Percentiles rank a stretch among this genome's conserved stretches.
phyloP scores from a whole-genome alignment of 1,140 invertebrate species.

The Cydia strobilella region DNA sequence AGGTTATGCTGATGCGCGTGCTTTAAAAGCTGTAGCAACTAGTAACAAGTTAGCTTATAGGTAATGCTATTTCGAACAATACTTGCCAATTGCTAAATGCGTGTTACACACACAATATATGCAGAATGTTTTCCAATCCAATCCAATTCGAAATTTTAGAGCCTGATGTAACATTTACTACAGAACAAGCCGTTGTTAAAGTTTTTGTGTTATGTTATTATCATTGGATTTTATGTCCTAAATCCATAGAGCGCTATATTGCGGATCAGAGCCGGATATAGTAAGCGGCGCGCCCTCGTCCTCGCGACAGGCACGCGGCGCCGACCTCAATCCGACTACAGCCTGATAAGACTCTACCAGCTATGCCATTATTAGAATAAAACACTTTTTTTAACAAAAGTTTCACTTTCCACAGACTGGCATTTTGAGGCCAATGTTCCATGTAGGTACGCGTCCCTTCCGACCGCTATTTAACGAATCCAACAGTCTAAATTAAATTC shows the following conservation, averaged over 20 bases:
- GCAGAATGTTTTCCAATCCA: no score
- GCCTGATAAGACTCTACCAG: conserved; percentile 33
- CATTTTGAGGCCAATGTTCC: not conserved
- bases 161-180: not conserved
- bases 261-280: conserved; percentile 51
- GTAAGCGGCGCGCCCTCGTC: conserved; percentile 38
- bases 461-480: not conserved
- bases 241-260: conserved; percentile 46
- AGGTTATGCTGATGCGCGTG: no score
- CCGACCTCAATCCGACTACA: conserved; percentile 40
- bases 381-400: conserved; percentile 30
- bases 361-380: conserved; percentile 33
- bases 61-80: no score
- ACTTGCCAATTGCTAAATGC: no score
- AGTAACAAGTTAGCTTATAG: no score
- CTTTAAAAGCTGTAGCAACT: no score
- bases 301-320: conserved; percentile 29
- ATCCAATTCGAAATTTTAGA: no score
- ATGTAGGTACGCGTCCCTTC: not conserved
- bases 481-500: not conserved
- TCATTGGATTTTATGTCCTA: conserved; percentile 51
- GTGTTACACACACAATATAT: no score
- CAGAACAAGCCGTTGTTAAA: not conserved
- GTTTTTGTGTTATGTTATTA: conserved; percentile 42
- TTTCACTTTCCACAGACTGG: not conserved